Conservation (phyloP, 2,797 vertebrate genomes). For the Cyclopterus lumpus region DNA sequence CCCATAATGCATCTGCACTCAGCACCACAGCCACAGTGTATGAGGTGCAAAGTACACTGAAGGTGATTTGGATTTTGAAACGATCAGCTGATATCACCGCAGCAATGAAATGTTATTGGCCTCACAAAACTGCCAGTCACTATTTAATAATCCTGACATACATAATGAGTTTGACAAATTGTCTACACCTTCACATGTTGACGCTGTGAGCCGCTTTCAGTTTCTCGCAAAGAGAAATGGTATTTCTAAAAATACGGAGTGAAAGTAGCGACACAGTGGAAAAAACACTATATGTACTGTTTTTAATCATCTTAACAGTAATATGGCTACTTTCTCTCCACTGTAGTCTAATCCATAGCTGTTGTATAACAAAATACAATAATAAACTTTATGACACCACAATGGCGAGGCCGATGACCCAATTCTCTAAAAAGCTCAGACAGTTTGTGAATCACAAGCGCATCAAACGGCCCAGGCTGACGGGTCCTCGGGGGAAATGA, state of each 20-base stretch:
- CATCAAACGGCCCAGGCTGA: background rate
- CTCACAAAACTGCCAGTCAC: no score
- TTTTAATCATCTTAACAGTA: background rate
- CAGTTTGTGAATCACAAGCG: slow-evolving; percentile 19
- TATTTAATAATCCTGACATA: no score
- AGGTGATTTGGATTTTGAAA: background rate
- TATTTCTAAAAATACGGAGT: no score
- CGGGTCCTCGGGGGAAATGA: background rate
- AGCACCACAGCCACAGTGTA: slow-evolving; percentile 1
- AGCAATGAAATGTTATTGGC: background rate
- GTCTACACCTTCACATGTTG: no score
- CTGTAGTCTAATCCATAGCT: background rate
- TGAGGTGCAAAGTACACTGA: background rate
- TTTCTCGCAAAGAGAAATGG: background rate
- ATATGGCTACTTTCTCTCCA: background rate
- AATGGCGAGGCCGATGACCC: background rate
- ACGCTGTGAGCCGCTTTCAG: background rate
- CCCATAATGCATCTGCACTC: background rate
- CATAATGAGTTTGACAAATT: no score
- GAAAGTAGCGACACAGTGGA: background rate
- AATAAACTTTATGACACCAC: background rate
- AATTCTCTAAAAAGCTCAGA: slow-evolving; percentile 10
- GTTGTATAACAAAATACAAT: background rate
- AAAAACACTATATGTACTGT: no score
- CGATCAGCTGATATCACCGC: background rate